phyloP scores from a whole-genome alignment of 2,113 vertebrate genomes.

The Tautogolabrus adspersus region DNA sequence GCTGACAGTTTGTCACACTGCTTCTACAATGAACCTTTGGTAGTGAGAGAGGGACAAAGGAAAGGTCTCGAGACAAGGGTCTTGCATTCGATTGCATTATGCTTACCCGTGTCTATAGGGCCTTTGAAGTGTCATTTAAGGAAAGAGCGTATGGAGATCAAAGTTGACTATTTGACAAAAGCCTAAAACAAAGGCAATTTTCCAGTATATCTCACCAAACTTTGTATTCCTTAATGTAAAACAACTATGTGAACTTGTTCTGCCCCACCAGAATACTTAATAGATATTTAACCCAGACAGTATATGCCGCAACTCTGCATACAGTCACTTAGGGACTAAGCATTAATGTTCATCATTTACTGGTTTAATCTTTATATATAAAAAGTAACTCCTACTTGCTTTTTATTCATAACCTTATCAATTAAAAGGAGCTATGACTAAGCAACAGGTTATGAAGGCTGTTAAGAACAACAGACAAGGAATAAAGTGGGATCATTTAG shows the following conservation, averaged over 20 bases:
- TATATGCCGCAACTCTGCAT: too few species aligned
- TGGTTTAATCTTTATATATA: too few species aligned
- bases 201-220: neutral
- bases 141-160: conserved; percentile 29
- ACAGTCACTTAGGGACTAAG: too few species aligned
- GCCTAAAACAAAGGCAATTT: conserved; percentile 26
- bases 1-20: conserved; percentile 66
- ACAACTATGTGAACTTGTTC: neutral
- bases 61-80: conserved; percentile 30
- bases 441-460: neutral
- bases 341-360: too few species aligned
- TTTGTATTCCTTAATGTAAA: neutral
- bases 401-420: too few species aligned
- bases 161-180: conserved; percentile 35
- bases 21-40: conserved; percentile 50
- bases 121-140: conserved; percentile 48
- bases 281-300: too few species aligned
- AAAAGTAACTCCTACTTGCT: too few species aligned
- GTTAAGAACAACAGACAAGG: conserved; percentile 1
- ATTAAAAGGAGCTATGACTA: too few species aligned
- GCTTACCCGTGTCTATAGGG: conserved; percentile 8
- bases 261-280: neutral
- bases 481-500: neutral
- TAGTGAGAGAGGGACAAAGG: neutral
- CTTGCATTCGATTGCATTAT: conserved; percentile 61